Evolutionary conservation across 35 echinoderm and acorn worm genomes (phyloP), one percentile per base, ranked within the genome.

Genomic region (Ophioderma brevispina): DNA sequence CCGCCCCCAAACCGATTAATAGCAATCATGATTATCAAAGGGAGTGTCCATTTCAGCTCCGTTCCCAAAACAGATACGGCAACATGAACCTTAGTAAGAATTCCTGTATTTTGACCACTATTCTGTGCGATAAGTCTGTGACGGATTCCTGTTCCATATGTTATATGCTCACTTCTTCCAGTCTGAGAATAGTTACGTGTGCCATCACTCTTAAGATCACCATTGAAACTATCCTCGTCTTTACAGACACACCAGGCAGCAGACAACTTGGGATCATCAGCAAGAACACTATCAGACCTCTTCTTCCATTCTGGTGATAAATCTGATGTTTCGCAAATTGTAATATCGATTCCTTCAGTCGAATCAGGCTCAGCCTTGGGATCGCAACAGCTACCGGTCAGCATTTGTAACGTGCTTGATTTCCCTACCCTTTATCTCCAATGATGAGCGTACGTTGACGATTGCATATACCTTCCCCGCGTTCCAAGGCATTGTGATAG

Each of bases 371-470:
- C 83, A 36, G 28, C 52, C 6, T 33, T 55, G 1, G 83, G 83
- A 37, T 85, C 83, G 38, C 83, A 85, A 23, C 33, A 31, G 17
- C 63, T 40, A 14, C 83, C 83, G 4, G 35, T 33, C n/a, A 85
- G 83, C 46, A 64, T 64, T 25, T 85, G 43, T 55, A 85, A 40
- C 32, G 55, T 63, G 23, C 83, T 85, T 43, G 83, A 64, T 34
- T 85, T 85, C 33, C 83, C 83, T 1, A 85, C 83, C 83, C 83
- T 63, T 85, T 85, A 23, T 85, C 83, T 0, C 83, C 83, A 85
- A 85, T 39, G 28, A 59, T 85, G 8, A 85, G 15, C 32, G 43
- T 70, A 19, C 83, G 34, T 13, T 64, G 83, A 36, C 83, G 31
- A 64, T 85, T 85, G 33, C 83, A 85, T 28, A 34, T 52, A 31